These are phyloP conservation scores for Sander lucioperca DNA, from an alignment of 2,113 vertebrate genomes.

Conservation along the genomic window DNA sequence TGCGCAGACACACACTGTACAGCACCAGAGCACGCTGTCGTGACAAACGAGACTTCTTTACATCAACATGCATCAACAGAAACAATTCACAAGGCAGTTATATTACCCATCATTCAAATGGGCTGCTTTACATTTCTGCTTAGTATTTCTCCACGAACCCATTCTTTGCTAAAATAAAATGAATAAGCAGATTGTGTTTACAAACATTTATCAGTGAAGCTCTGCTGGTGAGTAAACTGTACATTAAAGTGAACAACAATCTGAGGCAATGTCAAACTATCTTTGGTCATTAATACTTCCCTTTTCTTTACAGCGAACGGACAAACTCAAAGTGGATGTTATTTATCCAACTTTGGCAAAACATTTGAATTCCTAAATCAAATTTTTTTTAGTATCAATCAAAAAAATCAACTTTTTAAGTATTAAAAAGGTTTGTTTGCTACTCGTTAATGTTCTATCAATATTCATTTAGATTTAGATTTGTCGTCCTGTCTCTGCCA, in stretches of 20 bases:
- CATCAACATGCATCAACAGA: conserved; percentile 60
- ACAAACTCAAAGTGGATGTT: not conserved
- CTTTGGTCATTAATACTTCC: conserved; percentile 24
- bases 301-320: not conserved
- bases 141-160: conserved; percentile 4
- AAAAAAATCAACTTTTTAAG: no score
- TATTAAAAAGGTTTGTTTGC: not conserved
- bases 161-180: conserved; percentile 25
- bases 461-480: not conserved
- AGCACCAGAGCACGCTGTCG: not conserved
- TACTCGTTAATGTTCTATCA: not conserved
- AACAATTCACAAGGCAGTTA: conserved; percentile 50
- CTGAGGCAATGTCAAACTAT: conserved; percentile 17
- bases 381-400: no score
- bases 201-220: conserved; percentile 24
- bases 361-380: not conserved
- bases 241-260: conserved; percentile 33
- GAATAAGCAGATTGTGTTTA: conserved; percentile 38
- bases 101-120: conserved; percentile 51
- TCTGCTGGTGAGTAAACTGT: conserved; percentile 41
- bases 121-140: conserved; percentile 1
- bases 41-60: conserved; percentile 34
- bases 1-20: not conserved
- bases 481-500: not conserved
- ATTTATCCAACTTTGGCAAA: conserved; percentile 1